phyloP scores from a whole-genome alignment of 2,113 vertebrate genomes.

The Craseonycteris thonglongyai region DNA sequence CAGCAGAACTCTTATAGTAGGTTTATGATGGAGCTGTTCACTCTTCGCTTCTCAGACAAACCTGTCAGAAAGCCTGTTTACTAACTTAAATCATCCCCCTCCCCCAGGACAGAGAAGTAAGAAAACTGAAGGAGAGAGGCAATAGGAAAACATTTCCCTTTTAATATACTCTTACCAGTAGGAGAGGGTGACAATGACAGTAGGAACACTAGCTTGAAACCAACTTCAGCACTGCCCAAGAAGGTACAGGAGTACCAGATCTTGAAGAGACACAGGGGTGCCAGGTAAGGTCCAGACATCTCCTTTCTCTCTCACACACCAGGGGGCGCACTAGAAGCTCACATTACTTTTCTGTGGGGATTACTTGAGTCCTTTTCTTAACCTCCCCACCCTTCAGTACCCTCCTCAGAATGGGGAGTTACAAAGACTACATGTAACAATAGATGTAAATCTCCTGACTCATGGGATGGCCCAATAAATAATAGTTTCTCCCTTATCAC shows the following conservation, averaged over 20 bases:
- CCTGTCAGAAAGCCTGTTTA: not conserved
- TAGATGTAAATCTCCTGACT: not conserved
- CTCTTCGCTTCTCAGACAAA: not conserved
- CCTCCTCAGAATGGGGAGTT: not conserved
- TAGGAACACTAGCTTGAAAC: not conserved
- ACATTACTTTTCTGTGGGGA: not conserved
- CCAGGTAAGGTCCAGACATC: too few relatives aligned
- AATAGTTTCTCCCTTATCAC: not conserved
- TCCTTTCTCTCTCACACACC: not conserved
- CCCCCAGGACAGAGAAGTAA: not conserved
- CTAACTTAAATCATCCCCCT: not conserved
- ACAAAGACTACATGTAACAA: not conserved
- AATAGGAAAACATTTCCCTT: not conserved
- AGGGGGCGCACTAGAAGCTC: constrained; percentile 34
- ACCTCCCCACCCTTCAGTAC: not conserved
- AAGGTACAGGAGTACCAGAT: not conserved
- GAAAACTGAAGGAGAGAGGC: not conserved
- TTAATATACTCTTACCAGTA: not conserved
- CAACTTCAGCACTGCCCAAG: not conserved
- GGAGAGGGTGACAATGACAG: not conserved
- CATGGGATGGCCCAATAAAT: not conserved
- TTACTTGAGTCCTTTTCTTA: not conserved
- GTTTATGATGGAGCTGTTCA: not conserved
- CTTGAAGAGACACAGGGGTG: not conserved
- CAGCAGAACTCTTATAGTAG: not conserved